phyloP scores from a whole-genome alignment of 2,113 vertebrate genomes.

The Puntigrus tetrazona region DNA sequence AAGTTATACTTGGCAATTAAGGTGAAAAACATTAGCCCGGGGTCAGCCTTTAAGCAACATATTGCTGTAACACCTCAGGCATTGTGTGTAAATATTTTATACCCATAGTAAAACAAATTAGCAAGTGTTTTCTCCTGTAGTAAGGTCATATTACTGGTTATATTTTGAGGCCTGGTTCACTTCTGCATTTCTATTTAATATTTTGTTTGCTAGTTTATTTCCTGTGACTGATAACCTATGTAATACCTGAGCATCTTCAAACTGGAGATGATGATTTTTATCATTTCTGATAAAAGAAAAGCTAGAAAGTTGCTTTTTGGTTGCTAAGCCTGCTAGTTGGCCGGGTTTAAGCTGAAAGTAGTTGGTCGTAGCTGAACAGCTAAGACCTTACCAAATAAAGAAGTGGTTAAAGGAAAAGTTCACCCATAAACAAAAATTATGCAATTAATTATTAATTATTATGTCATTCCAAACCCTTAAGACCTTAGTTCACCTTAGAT shows the following conservation, averaged over 20 bases:
- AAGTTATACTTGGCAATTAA: conserved; percentile 25
- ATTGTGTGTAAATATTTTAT: conserved; percentile 17
- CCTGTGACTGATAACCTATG: not conserved
- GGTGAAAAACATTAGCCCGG: conserved; percentile 3
- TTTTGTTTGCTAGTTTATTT: not conserved
- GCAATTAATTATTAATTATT: too few species aligned
- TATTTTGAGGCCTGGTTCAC: not conserved
- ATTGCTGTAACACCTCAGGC: conserved; percentile 12
- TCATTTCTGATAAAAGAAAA: not conserved
- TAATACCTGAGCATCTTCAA: not conserved
- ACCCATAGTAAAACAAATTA: not conserved
- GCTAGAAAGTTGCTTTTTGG: not conserved
- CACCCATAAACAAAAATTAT: too few species aligned
- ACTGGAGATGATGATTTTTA: not conserved
- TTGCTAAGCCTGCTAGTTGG: not conserved
- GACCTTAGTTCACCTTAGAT: too few species aligned
- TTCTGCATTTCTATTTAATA: not conserved
- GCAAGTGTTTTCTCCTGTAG: not conserved
- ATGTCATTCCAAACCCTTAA: too few species aligned
- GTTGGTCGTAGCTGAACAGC: too few species aligned
- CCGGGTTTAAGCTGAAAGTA: too few species aligned
- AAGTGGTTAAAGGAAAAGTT: too few species aligned
- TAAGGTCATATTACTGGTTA: not conserved
- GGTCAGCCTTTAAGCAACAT: conserved; percentile 31
- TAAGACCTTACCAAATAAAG: too few species aligned